A percentile compares a stretch with the other conserved stretches of the same genome.
phyloP scores from a whole-genome alignment of 2,113 vertebrate species.

The Guaruba guarouba region DNA sequence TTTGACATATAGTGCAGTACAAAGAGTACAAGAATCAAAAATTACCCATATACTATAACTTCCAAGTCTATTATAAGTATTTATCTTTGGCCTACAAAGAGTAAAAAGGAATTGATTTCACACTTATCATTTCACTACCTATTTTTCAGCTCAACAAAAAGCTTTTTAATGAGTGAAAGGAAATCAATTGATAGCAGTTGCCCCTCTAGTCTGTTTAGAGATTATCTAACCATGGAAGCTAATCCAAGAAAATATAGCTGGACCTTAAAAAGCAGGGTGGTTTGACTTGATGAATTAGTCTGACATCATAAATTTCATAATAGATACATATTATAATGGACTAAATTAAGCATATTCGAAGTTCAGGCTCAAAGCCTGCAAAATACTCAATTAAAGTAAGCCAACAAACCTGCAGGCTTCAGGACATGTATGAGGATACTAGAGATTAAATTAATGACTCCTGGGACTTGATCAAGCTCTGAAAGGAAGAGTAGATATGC shows the following conservation, averaged over 20 bases:
- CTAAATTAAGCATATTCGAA: background rate
- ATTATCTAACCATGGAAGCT: slow-evolving; percentile 9
- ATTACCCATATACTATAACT: background rate
- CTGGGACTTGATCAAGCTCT: background rate
- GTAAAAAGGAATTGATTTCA: slow-evolving; percentile 65
- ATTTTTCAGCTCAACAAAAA: slow-evolving; percentile 68
- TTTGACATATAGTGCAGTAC: background rate
- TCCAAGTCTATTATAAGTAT: slow-evolving; percentile 31
- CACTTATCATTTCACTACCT: slow-evolving; percentile 68
- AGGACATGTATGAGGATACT: background rate
- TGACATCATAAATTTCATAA: background rate
- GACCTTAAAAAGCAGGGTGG: background rate
- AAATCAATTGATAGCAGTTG: slow-evolving; percentile 74
- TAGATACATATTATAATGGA: background rate
- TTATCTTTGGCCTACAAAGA: slow-evolving; percentile 28
- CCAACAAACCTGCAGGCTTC: background rate
- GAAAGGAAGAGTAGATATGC: background rate
- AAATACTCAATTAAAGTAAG: background rate
- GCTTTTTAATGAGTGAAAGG: slow-evolving; percentile 70
- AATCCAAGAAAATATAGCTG: slow-evolving; percentile 1
- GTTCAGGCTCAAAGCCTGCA: background rate
- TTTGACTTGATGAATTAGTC: background rate
- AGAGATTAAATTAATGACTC: background rate
- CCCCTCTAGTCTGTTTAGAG: slow-evolving; percentile 13
- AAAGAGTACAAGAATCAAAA: slow-evolving; percentile 10